Conservation (phyloP, 2,888 invertebrate species). For the Cephus nigrinus region DNA sequence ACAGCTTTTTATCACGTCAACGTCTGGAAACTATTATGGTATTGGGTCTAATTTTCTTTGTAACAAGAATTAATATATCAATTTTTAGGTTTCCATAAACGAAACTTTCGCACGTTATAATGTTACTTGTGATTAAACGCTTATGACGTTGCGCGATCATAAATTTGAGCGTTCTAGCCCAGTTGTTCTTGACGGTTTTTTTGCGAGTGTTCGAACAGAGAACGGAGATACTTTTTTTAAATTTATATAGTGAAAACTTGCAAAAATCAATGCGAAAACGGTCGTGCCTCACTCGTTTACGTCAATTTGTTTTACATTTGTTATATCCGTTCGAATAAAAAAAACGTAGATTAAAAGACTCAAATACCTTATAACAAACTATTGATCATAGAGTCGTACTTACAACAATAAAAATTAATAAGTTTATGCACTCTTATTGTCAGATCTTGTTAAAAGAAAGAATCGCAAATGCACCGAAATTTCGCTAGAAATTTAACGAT, state of each 20-base stretch:
- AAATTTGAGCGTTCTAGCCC: background rate
- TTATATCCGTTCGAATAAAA: constrained; percentile 10
- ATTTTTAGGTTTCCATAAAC: background rate
- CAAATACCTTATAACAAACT: background rate
- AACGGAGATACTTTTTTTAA: background rate
- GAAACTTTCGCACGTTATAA: background rate
- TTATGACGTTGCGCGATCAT: background rate
- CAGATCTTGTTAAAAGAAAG: constrained; percentile 44
- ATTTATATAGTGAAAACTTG: background rate
- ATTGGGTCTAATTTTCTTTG: background rate
- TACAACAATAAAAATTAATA: constrained; percentile 34
- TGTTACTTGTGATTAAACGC: background rate
- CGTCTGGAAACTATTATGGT: background rate
- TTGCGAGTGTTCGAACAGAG: background rate
- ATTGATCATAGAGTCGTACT: constrained; percentile 9
- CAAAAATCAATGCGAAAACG: background rate
- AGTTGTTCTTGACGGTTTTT: background rate
- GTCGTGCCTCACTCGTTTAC: background rate
- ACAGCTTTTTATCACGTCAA: background rate
- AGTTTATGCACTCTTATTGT: constrained; percentile 54
- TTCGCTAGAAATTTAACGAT: constrained; percentile 24
- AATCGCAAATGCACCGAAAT: constrained; percentile 5
- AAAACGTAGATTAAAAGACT: background rate
- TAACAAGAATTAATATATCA: background rate
- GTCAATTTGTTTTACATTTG: background rate